Percentiles rank a stretch among this genome's conserved stretches.
Evolutionary conservation across 2,797 vertebrate genomes (phyloP).

Genomic region (Megaceryle alcyon): DNA sequence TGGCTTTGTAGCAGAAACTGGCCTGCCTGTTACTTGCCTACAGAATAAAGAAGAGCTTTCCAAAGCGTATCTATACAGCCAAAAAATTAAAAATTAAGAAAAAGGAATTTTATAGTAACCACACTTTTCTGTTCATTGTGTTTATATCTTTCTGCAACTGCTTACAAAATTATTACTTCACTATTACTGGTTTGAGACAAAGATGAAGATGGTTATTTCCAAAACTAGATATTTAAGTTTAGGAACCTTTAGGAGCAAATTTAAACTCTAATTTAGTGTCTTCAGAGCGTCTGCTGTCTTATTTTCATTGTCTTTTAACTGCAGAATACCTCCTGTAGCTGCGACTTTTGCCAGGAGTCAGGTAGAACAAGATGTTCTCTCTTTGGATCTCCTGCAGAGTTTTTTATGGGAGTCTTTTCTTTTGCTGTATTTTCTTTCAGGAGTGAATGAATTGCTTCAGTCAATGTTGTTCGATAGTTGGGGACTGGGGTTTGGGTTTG

Average conservation of each 20-base stretch:
- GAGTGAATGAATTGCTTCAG: neutral
- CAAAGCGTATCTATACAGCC: neutral
- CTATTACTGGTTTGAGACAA: neutral
- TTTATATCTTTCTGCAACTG: neutral
- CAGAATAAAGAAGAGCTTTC: neutral
- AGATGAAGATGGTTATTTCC: neutral
- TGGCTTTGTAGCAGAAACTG: neutral
- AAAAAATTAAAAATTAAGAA: neutral
- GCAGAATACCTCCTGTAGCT: neutral
- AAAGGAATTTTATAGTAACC: neutral
- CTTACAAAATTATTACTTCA: neutral
- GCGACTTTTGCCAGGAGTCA: neutral
- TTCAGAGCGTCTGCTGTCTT: neutral
- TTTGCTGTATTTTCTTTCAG: neutral
- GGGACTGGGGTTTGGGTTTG: neutral
- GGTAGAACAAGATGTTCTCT: constrained; percentile 10
- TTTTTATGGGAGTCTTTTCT: neutral
- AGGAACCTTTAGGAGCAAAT: neutral
- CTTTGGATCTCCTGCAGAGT: neutral
- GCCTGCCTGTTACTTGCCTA: neutral
- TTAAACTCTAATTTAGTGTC: neutral
- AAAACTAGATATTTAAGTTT: neutral
- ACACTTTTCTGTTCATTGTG: neutral
- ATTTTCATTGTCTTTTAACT: neutral
- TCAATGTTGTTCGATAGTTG: neutral